Conservation (phyloP, 1,140 invertebrate genomes). For the Nasonia longicornis region DNA sequence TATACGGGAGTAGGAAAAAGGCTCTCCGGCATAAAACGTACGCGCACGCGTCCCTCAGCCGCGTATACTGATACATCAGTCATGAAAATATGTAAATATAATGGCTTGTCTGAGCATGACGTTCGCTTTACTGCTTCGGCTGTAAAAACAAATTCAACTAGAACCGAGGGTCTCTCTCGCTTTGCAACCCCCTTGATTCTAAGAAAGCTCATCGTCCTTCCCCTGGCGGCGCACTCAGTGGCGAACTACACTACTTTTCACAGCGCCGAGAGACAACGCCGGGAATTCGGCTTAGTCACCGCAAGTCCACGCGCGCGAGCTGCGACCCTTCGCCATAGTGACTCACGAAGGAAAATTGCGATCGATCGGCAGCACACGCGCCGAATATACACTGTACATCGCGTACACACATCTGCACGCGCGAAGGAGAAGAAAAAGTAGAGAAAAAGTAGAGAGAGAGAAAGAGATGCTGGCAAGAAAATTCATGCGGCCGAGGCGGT, state of each 20-base stretch:
- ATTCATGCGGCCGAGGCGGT: not conserved
- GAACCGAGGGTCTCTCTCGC: not conserved
- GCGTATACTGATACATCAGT: not conserved
- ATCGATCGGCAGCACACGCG: slow-evolving; percentile 58
- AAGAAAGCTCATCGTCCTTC: not conserved
- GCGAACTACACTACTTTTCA: slow-evolving; percentile 21
- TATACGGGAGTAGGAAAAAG: not conserved
- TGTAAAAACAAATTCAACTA: slow-evolving; percentile 43
- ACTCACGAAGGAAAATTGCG: slow-evolving; percentile 65
- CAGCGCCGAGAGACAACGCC: not conserved
- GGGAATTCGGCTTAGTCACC: slow-evolving; percentile 60
- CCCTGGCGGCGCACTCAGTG: not conserved
- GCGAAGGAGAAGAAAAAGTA: not conserved
- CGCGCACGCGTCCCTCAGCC: not conserved
- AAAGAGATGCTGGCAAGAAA: not conserved
- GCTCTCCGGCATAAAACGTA: not conserved
- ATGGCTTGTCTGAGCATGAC: slow-evolving; percentile 23
- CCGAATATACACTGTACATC: slow-evolving; percentile 35
- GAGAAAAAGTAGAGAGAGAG: not conserved
- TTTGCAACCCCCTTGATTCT: not conserved
- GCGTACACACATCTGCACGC: not conserved
- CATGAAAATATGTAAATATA: slow-evolving; percentile 43
- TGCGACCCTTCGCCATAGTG: slow-evolving; percentile 53
- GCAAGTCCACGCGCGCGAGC: slow-evolving; percentile 1
- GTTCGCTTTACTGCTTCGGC: slow-evolving; percentile 16